Conservation (phyloP, 2,888 invertebrate genomes). For the Prenolepis imparis region DNA sequence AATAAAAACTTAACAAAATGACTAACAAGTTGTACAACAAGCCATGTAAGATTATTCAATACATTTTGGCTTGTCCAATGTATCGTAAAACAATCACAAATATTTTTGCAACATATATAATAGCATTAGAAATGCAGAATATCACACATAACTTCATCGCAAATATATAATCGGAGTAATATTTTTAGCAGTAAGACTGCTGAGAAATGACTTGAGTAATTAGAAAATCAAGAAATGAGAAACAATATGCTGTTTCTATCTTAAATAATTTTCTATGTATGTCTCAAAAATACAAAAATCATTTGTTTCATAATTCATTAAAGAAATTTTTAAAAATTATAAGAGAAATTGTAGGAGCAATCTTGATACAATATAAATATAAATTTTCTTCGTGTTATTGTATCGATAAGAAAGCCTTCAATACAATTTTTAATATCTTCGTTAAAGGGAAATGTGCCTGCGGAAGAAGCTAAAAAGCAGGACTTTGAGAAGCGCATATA, state of each 20-base stretch:
- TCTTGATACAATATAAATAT: background rate
- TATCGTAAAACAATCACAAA: background rate
- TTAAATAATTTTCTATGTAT: background rate
- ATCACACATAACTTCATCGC: background rate
- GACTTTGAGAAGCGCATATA: background rate
- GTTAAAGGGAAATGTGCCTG: background rate
- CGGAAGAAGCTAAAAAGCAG: background rate
- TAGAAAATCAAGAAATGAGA: background rate
- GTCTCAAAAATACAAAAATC: background rate
- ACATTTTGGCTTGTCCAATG: background rate
- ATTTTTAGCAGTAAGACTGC: background rate
- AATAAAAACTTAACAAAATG: background rate
- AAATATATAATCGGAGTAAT: background rate
- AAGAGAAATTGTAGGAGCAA: background rate
- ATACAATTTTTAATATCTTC: background rate
- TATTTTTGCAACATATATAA: conserved; percentile 7
- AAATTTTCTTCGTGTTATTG: background rate
- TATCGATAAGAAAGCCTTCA: background rate
- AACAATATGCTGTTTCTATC: background rate
- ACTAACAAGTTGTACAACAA: background rate
- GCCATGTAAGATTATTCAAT: background rate
- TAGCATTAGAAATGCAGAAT: background rate
- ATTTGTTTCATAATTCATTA: background rate
- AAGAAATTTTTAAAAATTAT: background rate
- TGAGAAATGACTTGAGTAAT: background rate